Base-by-base conservation (phyloP, 1,140 invertebrate species). In the Lasaia peninsularis region DNA sequence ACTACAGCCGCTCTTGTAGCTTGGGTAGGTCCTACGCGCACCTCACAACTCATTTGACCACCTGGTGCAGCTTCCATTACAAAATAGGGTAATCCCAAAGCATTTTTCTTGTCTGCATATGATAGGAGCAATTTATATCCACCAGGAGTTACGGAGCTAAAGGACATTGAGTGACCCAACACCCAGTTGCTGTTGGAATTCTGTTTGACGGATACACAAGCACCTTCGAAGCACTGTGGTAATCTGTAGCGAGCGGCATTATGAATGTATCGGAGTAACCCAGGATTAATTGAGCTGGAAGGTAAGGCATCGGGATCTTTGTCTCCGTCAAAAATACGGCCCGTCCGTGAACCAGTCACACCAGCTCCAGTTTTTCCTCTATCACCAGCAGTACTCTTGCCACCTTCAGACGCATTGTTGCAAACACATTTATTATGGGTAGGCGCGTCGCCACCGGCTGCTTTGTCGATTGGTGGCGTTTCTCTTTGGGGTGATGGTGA, bases 1-100 rank as follows among this genome's bases (percentile, higher is more conserved):
- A 86, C 78, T 1, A 88, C 69, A 0, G 83, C 80, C 0, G 85
- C 83, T 5, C 85, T 64, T 0, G 81, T 85, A 2, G 71, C 67
- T 11, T 66, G 60, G 2, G 78, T 72, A 0, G 85, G 85, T 0
- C 76, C 74, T 28, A 86, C 80, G 7, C 85, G 80, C 16, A 83
- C 58, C 49, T 88, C 85, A 49, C 80, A 80, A 61, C 85, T 88
- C 76, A 86, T 74, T 59, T 88, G 85, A 1, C 85, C 85, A 3
- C 85, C 83, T 0, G 85, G 85, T 8, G 85, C 85, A 6, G 83
- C 83, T 65, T 88, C 83, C 79, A 88, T 82, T 28, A 88, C 75
- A 48, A 88, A 88, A 52, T 88, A 88, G 0, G 85, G 85, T 18
- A 86, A 35, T 1, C 63, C 64, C 8, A 67, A 52, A 0, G 68